Percentiles rank a stretch among this genome's conserved stretches.
Evolutionary conservation across 2,113 vertebrate species (phyloP).

Genomic region (Strix aluco): DNA sequence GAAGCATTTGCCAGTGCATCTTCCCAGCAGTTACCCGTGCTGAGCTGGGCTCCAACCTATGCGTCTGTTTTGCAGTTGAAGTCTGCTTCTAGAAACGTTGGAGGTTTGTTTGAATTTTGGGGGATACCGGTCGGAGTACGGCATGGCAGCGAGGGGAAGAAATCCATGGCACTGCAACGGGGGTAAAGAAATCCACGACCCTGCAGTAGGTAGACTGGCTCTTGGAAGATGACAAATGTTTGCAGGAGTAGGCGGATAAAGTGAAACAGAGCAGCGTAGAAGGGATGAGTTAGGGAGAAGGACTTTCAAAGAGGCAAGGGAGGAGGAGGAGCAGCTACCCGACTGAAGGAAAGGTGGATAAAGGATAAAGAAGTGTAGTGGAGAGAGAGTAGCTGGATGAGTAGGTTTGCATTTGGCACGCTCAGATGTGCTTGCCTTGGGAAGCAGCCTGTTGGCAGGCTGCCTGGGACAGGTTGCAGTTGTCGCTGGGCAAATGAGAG

Average conservation of each 20-base stretch:
- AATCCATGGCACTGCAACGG: neutral
- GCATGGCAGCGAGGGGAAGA: neutral
- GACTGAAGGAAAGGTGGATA: neutral
- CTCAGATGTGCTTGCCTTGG: neutral
- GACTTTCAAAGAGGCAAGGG: neutral
- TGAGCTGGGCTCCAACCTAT: neutral
- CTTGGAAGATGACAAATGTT: neutral
- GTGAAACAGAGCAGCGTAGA: neutral
- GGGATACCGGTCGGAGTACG: neutral
- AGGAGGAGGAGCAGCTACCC: neutral
- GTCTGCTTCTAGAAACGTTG: neutral
- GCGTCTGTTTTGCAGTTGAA: neutral
- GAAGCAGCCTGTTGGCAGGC: neutral
- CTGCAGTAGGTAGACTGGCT: neutral
- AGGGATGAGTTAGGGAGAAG: neutral
- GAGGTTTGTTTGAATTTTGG: neutral
- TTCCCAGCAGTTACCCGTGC: neutral
- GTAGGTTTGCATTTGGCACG: neutral
- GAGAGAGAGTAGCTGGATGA: neutral
- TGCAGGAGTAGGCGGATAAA: neutral
- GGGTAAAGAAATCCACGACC: neutral
- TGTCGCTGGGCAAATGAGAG: neutral
- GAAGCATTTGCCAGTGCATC: neutral
- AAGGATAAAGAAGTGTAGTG: neutral
- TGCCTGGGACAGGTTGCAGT: constrained; percentile 32